phyloP scores from a whole-genome alignment of 2,888 invertebrate species.

The Tryphoninae sp. region DNA sequence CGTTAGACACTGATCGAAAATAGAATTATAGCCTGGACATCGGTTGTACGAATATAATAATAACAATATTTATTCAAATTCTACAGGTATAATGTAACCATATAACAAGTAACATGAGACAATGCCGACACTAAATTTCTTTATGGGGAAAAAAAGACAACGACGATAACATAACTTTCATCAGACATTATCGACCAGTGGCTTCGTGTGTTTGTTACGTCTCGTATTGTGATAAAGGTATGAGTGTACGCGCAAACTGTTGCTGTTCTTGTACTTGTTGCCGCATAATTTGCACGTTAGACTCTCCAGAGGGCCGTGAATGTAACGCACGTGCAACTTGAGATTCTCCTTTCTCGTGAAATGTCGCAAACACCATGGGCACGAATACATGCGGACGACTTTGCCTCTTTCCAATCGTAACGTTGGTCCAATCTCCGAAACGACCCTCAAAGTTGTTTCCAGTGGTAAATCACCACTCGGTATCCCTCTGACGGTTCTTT shows the following conservation, averaged over 20 bases:
- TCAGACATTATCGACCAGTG: constrained; percentile 63
- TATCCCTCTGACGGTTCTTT: constrained; percentile 76
- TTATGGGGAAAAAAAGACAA: constrained; percentile 1
- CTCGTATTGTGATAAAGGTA: constrained; percentile 80
- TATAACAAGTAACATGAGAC: constrained; percentile 59
- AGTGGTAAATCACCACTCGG: constrained; percentile 76
- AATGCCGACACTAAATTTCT: constrained; percentile 23
- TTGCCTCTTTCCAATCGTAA: constrained; percentile 78
- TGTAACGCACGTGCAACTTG: constrained; percentile 88
- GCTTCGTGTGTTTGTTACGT: constrained; percentile 74
- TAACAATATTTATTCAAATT: constrained; percentile 64
- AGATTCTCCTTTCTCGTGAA: constrained; percentile 83
- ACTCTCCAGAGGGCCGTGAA: constrained; percentile 87
- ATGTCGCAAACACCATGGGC: constrained; percentile 79
- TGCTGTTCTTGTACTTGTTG: constrained; percentile 82
- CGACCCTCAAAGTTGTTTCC: constrained; percentile 78
- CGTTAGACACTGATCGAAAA: constrained; percentile 1
- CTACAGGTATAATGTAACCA: constrained; percentile 53
- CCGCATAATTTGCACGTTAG: constrained; percentile 88
- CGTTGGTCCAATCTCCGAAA: constrained; percentile 79
- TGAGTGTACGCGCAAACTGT: constrained; percentile 80
- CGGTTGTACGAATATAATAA: constrained; percentile 44
- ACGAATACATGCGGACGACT: constrained; percentile 79
- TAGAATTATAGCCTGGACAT: not conserved
- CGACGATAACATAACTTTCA: not conserved